Base-by-base conservation (phyloP, 2,113 vertebrate genomes). In the Phocoena phocoena region DNA sequence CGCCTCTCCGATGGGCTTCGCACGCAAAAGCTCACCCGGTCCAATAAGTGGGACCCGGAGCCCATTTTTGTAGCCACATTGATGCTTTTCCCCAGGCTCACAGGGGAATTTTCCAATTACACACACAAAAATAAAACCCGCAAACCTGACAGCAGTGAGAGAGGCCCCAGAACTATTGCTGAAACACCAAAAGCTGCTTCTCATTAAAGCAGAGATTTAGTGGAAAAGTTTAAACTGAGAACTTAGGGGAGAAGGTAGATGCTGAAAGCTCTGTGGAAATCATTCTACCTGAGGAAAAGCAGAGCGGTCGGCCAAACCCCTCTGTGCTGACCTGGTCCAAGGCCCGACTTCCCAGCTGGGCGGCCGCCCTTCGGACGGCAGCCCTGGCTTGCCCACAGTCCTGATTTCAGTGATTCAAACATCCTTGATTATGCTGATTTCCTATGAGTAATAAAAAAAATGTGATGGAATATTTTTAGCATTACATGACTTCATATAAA, bases 1-100 rank as follows among this genome's bases (percentile, higher is more conserved):
- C 93, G 44, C 95, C 95, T 90, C 90, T 13, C 44, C 60, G 86
- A 94, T 90, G 95, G 97, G 80, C 93, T 68, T 50, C 21, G 1
- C 90, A 76, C 50, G 62, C 44, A 4, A 31, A 26, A 55, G 82
- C 68, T 50, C 7, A 50, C 41, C 92, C 62, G 0, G 9, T 33
- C 33, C 15, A 26, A 3, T 20, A 6, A 60, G 65, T 3, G 23
- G 53, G 93, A 68, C 41, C 26, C 0, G 12, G 53, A 88, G 77
- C 36, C 85, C 71, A 38, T 92, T 73, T 89, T 4, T 38, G 71
- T 15, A 28, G 81, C 12, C 6, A 90, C 90, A 62, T 53, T 38
- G 76, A 92, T 90, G 86, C 62, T 71, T 47, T 62, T 10, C 58
- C 58, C 44, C 77, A 38, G 67, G 11, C 67, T 83, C 94, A 26